Conservation (phyloP, 30 jellyfish, hydroid and myxozoan genomes). For the Cassiopea xamachana region DNA sequence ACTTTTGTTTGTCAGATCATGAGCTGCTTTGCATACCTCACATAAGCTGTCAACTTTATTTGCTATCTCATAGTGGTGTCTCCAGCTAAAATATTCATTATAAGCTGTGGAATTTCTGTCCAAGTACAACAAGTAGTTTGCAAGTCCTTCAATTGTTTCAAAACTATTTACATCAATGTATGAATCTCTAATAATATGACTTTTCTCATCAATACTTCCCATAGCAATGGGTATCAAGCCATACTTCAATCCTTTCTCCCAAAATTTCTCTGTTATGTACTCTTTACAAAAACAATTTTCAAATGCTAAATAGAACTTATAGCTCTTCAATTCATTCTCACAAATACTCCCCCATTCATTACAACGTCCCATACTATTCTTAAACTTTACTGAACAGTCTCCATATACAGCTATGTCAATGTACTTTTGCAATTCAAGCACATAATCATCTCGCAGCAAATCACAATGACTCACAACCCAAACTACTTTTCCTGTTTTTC, state of each 20-base stretch:
- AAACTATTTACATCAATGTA: constrained; percentile 81
- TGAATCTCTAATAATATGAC: constrained; percentile 81
- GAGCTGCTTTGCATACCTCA: constrained; percentile 80
- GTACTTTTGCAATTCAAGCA: constrained; percentile 76
- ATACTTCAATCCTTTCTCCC: constrained; percentile 83
- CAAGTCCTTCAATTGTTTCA: constrained; percentile 72
- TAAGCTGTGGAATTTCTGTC: constrained; percentile 87
- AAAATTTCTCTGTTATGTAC: constrained; percentile 93
- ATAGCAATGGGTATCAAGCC: constrained; percentile 92
- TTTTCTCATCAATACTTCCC: constrained; percentile 74
- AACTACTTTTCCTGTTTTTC: constrained; percentile 77
- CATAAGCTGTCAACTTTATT: constrained; percentile 82
- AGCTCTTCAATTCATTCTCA: constrained; percentile 60
- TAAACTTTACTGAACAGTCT: constrained; percentile 72
- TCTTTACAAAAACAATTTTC: constrained; percentile 96
- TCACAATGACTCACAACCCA: constrained; percentile 99
- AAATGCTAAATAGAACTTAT: constrained; percentile 89
- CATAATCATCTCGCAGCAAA: constrained; percentile 87
- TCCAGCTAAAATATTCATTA: constrained; percentile 92
- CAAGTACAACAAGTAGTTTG: constrained; percentile 71
- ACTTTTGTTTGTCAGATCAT: constrained; percentile 22
- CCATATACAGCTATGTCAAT: constrained; percentile 91
- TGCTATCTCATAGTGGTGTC: constrained; percentile 70
- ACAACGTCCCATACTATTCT: constrained; percentile 86
- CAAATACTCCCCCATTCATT: constrained; percentile 73